Percentiles rank a stretch among this genome's conserved stretches.
phyloP scores from a whole-genome alignment of 2,888 invertebrate species.

The Plusia festucae region DNA sequence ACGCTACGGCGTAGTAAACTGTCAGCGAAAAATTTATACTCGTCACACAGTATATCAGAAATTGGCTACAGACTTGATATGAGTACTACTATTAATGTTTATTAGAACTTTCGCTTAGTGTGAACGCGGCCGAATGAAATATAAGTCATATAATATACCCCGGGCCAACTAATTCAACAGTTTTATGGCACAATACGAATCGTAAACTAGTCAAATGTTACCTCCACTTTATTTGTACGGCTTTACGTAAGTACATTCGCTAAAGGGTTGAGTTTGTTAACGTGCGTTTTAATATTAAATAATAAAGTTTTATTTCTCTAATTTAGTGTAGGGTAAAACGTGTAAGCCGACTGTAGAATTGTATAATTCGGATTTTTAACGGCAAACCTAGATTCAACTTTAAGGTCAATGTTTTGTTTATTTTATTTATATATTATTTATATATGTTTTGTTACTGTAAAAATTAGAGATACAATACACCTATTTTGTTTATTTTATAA shows the following conservation, averaged over 20 bases:
- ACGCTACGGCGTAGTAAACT: not conserved
- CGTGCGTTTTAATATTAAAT: conserved; percentile 34
- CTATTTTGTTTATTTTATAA: too few relatives aligned
- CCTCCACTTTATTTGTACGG: conserved; percentile 53
- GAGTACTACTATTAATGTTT: too few relatives aligned
- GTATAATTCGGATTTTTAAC: not conserved
- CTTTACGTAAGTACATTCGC: conserved; percentile 31
- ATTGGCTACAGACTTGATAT: too few relatives aligned
- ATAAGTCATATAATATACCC: conserved; percentile 47
- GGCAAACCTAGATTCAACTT: not conserved
- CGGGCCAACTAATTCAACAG: conserved; percentile 52
- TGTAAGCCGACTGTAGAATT: not conserved
- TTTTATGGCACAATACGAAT: conserved; percentile 51
- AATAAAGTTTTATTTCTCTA: conserved; percentile 23
- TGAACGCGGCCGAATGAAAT: conserved; percentile 28
- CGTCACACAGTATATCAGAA: too few relatives aligned
- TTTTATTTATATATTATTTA: not conserved
- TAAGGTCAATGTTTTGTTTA: not conserved
- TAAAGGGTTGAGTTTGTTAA: conserved; percentile 15
- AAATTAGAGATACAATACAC: too few relatives aligned
- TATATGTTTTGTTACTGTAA: not conserved
- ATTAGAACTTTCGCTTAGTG: not conserved
- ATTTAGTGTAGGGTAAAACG: not conserved
- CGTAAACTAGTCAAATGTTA: conserved; percentile 58
- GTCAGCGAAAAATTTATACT: not conserved